Base-by-base conservation (phyloP, 2,113 vertebrate species). In the Recurvirostra avosetta region DNA sequence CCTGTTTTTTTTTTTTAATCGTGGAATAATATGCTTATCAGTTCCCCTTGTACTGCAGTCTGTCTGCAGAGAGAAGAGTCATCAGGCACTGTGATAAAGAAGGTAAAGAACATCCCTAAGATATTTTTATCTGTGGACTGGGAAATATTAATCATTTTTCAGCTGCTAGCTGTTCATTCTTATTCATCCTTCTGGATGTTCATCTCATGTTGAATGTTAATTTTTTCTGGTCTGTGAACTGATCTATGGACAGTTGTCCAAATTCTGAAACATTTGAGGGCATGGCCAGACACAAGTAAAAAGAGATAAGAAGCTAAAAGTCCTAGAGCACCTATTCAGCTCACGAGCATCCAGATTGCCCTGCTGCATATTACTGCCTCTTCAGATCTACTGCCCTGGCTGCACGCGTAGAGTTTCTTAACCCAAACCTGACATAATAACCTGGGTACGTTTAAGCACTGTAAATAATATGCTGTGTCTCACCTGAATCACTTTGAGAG, bases 101-200 rank as follows among this genome's bases (percentile, higher is more conserved):
- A 40, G 40, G 12, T 40, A 40, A 45, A 85, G 34, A 91, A 80
- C 38, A 73, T 83, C 63, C 38, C 16, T 83, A 73, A 77, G 18
- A 47, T 92, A 96, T 96, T 95, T 96, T 92, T 90, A 63, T 92
- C 78, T 67, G 5, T 87, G 6, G 11, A 55, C 23, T 73, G 67
- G 77, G 55, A 90, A 90, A 73, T 27, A 61, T 61, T 72, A 92
- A 36, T 90, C 12, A 83, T 73, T 90, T 95, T 88, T 82, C 49
- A 73, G 0, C 32, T 47, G 7, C 53, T 93, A 45, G 23, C 18
- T 88, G 3, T 55, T 75, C 43, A 40, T n/a, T 91, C 53, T 90
- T 66, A 59, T 18, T 93, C 26, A 36, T 88, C 41, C 10, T 73
- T 79, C 40, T 76, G 41, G 36, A 76, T 79, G 22, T 73, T 88